Conservation (phyloP, 2,888 invertebrate genomes). For the Pegoplata infirma region DNA sequence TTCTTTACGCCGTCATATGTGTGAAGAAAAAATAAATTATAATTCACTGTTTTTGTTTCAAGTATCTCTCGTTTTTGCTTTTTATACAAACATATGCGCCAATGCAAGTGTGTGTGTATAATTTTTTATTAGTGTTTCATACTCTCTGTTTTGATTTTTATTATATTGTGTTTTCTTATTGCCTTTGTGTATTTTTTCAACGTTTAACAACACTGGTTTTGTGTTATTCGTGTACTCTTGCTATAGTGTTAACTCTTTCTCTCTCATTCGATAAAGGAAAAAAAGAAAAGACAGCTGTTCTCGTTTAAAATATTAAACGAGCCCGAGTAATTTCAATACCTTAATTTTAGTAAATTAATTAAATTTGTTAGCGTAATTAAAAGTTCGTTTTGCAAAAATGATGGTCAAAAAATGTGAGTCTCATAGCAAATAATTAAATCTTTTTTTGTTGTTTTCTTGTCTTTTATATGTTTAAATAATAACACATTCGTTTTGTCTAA, state of each 20-base stretch:
- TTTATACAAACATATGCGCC: too few species aligned
- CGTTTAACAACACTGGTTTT: constrained; percentile 56
- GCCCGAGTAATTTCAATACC: background rate
- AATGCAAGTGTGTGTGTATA: constrained; percentile 2
- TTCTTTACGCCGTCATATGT: constrained; percentile 53
- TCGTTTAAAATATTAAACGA: background rate
- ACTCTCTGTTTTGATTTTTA: constrained; percentile 54
- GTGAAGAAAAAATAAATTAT: constrained; percentile 16
- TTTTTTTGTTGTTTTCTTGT: background rate
- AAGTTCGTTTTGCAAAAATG: constrained; percentile 33
- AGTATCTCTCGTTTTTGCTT: too few species aligned
- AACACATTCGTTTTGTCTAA: constrained; percentile 1
- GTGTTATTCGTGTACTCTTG: constrained; percentile 9
- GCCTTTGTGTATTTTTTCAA: constrained; percentile 16
- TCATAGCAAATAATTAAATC: background rate
- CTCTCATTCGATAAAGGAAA: constrained; percentile 28
- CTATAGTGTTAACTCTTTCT: constrained; percentile 58
- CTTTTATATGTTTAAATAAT: background rate
- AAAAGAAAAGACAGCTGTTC: constrained; percentile 59
- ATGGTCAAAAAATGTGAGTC: constrained; percentile 50
- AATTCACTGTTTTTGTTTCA: constrained; percentile 41
- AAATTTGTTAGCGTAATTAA: constrained; percentile 1
- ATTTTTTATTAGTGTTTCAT: constrained; percentile 17
- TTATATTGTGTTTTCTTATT: constrained; percentile 14
- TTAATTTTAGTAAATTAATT: background rate